Percentiles rank a stretch among this genome's conserved stretches.
Evolutionary conservation across 1,140 invertebrate genomes (phyloP).

Genomic region (Trachelipus rathkii): DNA sequence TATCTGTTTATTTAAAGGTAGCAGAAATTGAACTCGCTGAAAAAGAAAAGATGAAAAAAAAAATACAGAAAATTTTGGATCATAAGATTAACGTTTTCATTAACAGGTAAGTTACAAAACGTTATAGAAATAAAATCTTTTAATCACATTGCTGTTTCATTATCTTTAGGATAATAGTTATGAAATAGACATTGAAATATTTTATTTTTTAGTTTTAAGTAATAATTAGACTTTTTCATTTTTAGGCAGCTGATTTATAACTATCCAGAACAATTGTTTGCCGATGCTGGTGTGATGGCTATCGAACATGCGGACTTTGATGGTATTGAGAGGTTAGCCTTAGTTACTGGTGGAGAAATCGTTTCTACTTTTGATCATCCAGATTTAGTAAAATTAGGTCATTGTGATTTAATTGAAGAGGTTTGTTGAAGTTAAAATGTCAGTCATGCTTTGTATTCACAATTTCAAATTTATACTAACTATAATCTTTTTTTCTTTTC

Average conservation of each 20-base stretch:
- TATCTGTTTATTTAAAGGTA: slow-evolving; percentile 55
- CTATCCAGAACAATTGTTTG: slow-evolving; percentile 98
- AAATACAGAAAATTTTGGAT: slow-evolving; percentile 93
- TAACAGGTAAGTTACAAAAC: slow-evolving; percentile 64
- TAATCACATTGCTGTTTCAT: no score
- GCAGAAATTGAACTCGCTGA: slow-evolving; percentile 96
- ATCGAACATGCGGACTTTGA: slow-evolving; percentile 99
- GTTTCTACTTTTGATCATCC: slow-evolving; percentile 97
- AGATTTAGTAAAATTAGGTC: slow-evolving; percentile 83
- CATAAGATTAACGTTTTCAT: slow-evolving; percentile 99
- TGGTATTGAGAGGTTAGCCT: slow-evolving; percentile 92
- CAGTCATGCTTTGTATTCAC: no score
- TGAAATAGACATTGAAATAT: slow-evolving; percentile 17
- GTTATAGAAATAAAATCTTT: no score
- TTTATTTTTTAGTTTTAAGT: not conserved
- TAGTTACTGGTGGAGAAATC: slow-evolving; percentile 98
- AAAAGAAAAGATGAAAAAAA: slow-evolving; percentile 99
- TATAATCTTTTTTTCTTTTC: no score
- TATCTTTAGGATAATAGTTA: not conserved
- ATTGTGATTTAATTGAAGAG: slow-evolving; percentile 94
- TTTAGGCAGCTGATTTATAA: slow-evolving; percentile 96
- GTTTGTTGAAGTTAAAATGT: slow-evolving; percentile 48
- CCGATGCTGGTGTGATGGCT: slow-evolving; percentile 96
- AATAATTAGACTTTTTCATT: not conserved
- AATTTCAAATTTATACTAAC: no score